Base-by-base conservation (phyloP, 2,113 vertebrate genomes). In the Burhinus oedicnemus region DNA sequence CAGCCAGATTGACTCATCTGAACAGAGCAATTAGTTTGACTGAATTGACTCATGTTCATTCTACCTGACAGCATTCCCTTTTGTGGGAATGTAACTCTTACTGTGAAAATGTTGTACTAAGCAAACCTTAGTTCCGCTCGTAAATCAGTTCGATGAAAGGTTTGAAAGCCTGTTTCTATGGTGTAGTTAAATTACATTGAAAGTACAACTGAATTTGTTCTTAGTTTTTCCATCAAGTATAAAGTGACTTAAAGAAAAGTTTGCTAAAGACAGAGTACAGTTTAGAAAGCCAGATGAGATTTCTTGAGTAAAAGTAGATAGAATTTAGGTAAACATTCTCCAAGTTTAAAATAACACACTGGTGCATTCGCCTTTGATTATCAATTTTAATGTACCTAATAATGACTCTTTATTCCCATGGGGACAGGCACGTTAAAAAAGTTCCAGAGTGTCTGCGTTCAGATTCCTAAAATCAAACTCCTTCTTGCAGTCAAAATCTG, bases 41-140 rank as follows among this genome's bases (percentile, higher is more conserved):
- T 90, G 95, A 70, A 90, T 57, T 96, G 96, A 95, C 84, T 97
- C 95, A 90, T 26, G 91, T 81, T 90, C 96, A 97, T 96, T 97
- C 93, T 91, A 97, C 91, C 90, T 96, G 96, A 95, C 94, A 95
- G 96, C 87, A 64, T 88, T 95, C 69, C 92, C 95, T 91, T 94
- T 64, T 52, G 38, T 94, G 91, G 80, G 83, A 96, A 93, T 83
- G 87, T 96, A 97, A 90, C 88, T 57, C 91, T 93, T 29, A 52
- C 93, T 97, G 93, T 81, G 97, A 93, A 97, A 97, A 94, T 93
- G 64, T 83, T 89, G 36, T 69, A 65, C 78, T 62, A 83, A 94
- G 92, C 62, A 68, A 96, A 87, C 86, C 95, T 79, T 80, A 88
- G 95, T 95, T 96, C 95, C 40, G 42, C 92, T 94, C 92, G 15